These are phyloP conservation scores for Andrena bicolor DNA, from an alignment of 2,888 invertebrate genomes.

Conservation along the genomic window DNA sequence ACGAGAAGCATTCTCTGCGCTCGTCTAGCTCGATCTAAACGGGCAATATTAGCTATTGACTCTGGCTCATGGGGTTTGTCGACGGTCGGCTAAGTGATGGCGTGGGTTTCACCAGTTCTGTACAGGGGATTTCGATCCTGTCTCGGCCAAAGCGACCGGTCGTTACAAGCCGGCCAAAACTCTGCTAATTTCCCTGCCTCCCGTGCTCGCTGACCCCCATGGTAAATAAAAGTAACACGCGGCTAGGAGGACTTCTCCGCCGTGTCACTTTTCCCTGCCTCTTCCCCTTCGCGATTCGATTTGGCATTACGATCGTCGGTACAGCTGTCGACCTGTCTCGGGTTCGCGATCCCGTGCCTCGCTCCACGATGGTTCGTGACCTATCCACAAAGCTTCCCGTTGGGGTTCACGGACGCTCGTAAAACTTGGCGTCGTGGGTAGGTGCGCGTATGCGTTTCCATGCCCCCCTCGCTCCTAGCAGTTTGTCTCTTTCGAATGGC, in stretches of 20 bases:
- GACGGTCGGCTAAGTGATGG: constrained; percentile 62
- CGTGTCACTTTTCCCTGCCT: neutral
- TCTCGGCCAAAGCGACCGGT: constrained; percentile 28
- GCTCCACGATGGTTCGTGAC: constrained; percentile 56
- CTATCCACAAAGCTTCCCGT: constrained; percentile 64
- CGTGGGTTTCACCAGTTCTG: constrained; percentile 29
- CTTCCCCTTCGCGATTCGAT: constrained; percentile 2
- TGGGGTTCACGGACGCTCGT: constrained; percentile 67
- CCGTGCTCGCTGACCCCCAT: neutral
- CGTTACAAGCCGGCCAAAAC: constrained; percentile 17
- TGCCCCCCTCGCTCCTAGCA: constrained; percentile 47
- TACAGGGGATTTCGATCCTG: constrained; percentile 36
- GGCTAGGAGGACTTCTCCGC: neutral
- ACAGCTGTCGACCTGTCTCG: constrained; percentile 65
- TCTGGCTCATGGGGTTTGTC: constrained; percentile 66
- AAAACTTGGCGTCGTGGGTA: constrained; percentile 57
- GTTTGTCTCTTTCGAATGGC: constrained; percentile 54
- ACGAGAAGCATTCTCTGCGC: constrained; percentile 68
- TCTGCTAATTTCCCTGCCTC: constrained; percentile 41
- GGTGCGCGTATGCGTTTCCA: constrained; percentile 54
- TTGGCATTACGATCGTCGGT: constrained; percentile 48
- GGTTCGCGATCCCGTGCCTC: constrained; percentile 41
- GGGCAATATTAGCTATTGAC: constrained; percentile 78
- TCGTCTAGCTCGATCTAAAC: constrained; percentile 66
- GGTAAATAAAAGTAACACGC: constrained; percentile 29